These are phyloP conservation scores for Hipparchia semele DNA, from an alignment of 2,888 invertebrate species.

Conservation along the genomic window DNA sequence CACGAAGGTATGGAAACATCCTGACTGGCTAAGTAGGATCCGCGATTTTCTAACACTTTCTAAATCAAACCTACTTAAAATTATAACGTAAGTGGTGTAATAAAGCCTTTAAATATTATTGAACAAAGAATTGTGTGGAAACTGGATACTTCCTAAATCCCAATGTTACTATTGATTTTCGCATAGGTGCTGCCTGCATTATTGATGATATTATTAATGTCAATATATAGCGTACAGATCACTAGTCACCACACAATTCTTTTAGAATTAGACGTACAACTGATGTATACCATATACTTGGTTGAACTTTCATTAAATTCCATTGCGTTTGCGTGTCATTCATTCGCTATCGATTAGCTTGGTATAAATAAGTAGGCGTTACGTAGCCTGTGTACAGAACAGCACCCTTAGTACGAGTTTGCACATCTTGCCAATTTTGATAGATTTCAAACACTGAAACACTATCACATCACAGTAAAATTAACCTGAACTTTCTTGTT, in stretches of 20 bases:
- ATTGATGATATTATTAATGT: background rate
- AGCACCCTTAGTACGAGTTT: slow-evolving; percentile 28
- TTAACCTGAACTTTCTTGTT: no score
- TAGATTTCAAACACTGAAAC: no score
- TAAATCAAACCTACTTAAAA: no score
- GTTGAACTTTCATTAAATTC: slow-evolving; percentile 44
- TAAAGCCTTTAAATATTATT: background rate
- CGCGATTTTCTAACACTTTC: no score
- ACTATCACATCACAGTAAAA: no score
- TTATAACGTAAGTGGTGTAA: no score
- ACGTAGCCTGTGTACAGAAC: slow-evolving; percentile 50
- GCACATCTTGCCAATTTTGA: no score
- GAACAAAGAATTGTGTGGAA: background rate
- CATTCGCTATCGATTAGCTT: slow-evolving; percentile 46
- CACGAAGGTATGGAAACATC: no score
- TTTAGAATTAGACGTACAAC: slow-evolving; percentile 2
- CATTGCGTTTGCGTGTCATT: slow-evolving; percentile 47
- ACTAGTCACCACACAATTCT: background rate
- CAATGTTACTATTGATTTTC: slow-evolving; percentile 5
- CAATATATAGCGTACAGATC: background rate
- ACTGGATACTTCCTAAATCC: background rate
- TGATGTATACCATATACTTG: slow-evolving; percentile 19
- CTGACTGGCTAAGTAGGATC: no score
- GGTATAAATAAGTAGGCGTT: slow-evolving; percentile 50
- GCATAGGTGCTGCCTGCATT: background rate